phyloP scores from a whole-genome alignment of 2,888 invertebrate species.

The Campopleginae sp. region DNA sequence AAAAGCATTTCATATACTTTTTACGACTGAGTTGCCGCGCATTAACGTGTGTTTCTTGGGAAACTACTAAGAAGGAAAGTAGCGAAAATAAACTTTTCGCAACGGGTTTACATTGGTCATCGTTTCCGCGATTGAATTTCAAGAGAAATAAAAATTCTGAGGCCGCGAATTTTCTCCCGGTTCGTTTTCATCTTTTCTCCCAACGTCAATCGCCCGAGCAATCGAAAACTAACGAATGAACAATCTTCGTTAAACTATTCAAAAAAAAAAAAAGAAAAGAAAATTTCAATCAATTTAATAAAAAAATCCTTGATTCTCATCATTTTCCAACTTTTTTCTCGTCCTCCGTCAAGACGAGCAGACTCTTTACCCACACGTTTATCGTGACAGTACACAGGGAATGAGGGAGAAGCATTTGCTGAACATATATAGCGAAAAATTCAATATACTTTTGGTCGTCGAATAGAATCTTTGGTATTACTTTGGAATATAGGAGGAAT shows the following conservation, averaged over 20 bases:
- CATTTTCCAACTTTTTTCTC: slow-evolving; percentile 32
- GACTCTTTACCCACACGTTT: slow-evolving; percentile 8
- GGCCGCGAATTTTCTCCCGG: neutral
- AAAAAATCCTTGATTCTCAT: slow-evolving; percentile 14
- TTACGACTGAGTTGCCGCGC: neutral
- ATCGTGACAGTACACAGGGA: slow-evolving; percentile 17
- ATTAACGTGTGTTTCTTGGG: neutral
- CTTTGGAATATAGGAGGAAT: slow-evolving; percentile 43
- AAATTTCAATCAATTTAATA: slow-evolving; percentile 32
- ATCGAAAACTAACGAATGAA: neutral
- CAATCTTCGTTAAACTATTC: too few relatives aligned
- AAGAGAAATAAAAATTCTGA: neutral
- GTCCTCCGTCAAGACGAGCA: slow-evolving; percentile 14
- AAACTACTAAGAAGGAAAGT: slow-evolving; percentile 12
- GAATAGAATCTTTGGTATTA: slow-evolving; percentile 47
- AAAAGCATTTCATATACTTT: slow-evolving; percentile 30
- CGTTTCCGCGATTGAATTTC: neutral
- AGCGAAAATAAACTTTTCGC: neutral
- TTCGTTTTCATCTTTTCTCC: neutral
- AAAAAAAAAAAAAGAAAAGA: too few relatives aligned
- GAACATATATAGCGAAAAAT: slow-evolving; percentile 2
- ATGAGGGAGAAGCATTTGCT: slow-evolving; percentile 24
- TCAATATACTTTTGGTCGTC: slow-evolving; percentile 35
- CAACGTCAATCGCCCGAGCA: neutral
- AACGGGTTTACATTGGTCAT: neutral